Conservation (phyloP, 2,797 vertebrate genomes). For the Cichlasoma orientale region DNA sequence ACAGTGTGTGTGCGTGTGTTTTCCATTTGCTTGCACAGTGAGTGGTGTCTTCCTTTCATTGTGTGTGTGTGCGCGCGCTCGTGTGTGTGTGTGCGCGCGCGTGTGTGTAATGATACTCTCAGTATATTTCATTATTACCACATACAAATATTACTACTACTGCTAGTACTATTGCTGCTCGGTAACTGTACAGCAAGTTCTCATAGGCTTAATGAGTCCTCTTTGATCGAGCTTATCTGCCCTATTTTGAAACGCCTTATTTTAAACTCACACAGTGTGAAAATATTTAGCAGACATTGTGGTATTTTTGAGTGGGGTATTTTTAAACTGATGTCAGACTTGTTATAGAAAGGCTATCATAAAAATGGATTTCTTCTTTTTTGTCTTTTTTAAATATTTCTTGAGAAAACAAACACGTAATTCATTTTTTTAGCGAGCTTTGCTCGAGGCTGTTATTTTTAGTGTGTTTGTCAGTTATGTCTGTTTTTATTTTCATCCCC, state of each 20-base stretch:
- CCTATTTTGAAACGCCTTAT: constrained; percentile 18
- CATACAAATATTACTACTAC: constrained; percentile 26
- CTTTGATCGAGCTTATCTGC: constrained; percentile 3
- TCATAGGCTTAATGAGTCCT: constrained; percentile 21
- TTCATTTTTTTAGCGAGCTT: constrained; percentile 10
- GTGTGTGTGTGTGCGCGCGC: constrained; percentile 14
- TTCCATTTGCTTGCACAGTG: constrained; percentile 37
- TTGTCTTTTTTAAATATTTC: constrained; percentile 20
- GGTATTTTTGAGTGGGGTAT: constrained; percentile 17
- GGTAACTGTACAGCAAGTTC: constrained; percentile 16
- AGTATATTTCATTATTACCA: constrained; percentile 45
- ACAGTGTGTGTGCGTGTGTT: constrained; percentile 23
- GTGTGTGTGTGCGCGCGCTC: constrained; percentile 8
- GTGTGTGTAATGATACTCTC: constrained; percentile 43
- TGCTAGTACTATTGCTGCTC: background rate
- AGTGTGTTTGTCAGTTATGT: constrained; percentile 9
- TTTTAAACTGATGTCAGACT: constrained; percentile 24
- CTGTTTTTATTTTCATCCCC: constrained; percentile 31
- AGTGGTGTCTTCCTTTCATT: constrained; percentile 27
- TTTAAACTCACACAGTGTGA: constrained; percentile 20
- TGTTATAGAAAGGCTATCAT: constrained; percentile 5
- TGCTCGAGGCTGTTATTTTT: constrained; percentile 44
- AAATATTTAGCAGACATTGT: constrained; percentile 30
- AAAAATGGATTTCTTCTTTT: background rate
- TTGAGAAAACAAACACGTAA: background rate